Evolutionary conservation across 2,797 vertebrate genomes (phyloP), one percentile per base, ranked within the genome.

Genomic region (Prunella strophiata): DNA sequence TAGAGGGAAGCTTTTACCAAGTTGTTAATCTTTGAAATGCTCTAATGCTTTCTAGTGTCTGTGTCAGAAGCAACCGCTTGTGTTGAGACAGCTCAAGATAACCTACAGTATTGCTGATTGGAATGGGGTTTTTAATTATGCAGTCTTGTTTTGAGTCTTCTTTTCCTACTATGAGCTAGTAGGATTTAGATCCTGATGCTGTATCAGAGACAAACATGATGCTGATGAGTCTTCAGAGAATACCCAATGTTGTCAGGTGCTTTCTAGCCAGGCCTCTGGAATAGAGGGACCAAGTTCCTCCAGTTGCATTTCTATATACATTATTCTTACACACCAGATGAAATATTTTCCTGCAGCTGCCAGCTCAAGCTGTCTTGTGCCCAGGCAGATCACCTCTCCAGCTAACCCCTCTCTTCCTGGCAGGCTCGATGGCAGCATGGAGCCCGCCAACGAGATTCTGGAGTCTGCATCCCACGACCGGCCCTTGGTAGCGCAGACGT

Each of bases 391-490:
- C 81, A 12, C 48, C 91, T 72, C 62, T 88, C 26, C 77, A 71
- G 7, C 66, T 95, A 52, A 94, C 38, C 34, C 62, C 63, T 95
- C 72, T 81, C 13, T 95, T 7, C 61, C 72, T 61, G 47, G 59
- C 94, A 99, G 99, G 97, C 98, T 99, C 45, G 99, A 99, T 18
- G 99, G 99, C 97, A 99, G 98, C 16, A 97, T 98, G 85, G 99
- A 99, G 96, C 98, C 98, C 3, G 96, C 98, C 95, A 99, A 98
- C 92, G 99, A 99, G 95, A 99, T 99, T 61, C 97, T 99, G 18
- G 99, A 99, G 94, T 99, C 99, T 57, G 98, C 98, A 21, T 98
- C 99, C 68, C 99, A 99, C 19, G 99, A 99, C 91, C 98, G 99
- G 92, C 99, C 99, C 2, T 91, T 99, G 85, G 98, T 98, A 89